Percentiles rank a stretch among this genome's conserved stretches.
Evolutionary conservation across 2,797 vertebrate genomes (phyloP).

Genomic region (Melanotaenia maccullochi): DNA sequence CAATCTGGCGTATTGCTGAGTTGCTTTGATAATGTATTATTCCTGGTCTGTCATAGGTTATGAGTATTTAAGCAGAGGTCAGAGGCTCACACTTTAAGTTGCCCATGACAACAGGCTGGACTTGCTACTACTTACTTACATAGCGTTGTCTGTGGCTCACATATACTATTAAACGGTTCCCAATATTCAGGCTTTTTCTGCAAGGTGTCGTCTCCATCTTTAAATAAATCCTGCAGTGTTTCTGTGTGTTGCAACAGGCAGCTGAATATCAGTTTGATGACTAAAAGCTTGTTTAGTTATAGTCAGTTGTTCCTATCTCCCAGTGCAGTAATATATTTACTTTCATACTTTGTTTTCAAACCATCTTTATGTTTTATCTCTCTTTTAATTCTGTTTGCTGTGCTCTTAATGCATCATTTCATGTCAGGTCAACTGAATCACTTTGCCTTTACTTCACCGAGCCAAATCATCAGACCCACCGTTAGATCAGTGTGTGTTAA

Average conservation of each 20-base stretch:
- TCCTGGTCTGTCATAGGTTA: constrained; percentile 40
- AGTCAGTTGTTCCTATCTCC: background rate
- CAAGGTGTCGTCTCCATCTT: constrained; percentile 17
- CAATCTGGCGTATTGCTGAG: constrained; percentile 2
- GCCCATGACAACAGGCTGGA: constrained; percentile 27
- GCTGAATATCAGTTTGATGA: background rate
- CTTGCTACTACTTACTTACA: constrained; percentile 31
- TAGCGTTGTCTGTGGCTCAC: background rate
- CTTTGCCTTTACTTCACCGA: constrained; percentile 22
- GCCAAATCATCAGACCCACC: constrained; percentile 19
- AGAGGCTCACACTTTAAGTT: constrained; percentile 27
- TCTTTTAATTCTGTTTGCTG: background rate
- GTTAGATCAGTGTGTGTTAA: constrained; percentile 1
- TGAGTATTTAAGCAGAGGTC: constrained; percentile 51
- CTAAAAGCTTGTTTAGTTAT: background rate
- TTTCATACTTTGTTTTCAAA: background rate
- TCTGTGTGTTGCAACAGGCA: background rate
- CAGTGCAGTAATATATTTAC: background rate
- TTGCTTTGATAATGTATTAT: constrained; percentile 37
- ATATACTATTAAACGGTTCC: constrained; percentile 10
- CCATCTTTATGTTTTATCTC: background rate
- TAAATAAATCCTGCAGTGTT: constrained; percentile 1
- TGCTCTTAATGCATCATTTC: background rate
- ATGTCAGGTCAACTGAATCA: constrained; percentile 26
- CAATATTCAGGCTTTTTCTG: constrained; percentile 15